Conservation (phyloP, 2,888 invertebrate genomes). For the Ephialtes manifestator region DNA sequence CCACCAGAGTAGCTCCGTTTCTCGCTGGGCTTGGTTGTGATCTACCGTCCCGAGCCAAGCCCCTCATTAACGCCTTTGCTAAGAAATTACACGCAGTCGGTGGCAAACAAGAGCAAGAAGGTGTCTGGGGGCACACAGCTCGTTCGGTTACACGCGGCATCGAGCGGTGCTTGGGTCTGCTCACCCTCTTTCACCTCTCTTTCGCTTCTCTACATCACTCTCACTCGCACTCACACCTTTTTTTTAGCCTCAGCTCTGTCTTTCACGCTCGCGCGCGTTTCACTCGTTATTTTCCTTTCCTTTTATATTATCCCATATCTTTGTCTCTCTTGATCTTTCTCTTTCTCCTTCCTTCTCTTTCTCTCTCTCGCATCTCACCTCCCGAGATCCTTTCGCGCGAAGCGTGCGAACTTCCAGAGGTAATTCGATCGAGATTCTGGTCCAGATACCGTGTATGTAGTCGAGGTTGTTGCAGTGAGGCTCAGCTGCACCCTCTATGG, state of each 20-base stretch:
- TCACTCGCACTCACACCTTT: constrained; percentile 59
- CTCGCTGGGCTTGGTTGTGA: constrained; percentile 75
- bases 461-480: constrained; percentile 41
- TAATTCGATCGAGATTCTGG: constrained; percentile 83
- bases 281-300: constrained; percentile 65
- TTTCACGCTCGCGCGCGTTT: constrained; percentile 66
- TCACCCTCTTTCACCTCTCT: constrained; percentile 26
- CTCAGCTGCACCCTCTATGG: constrained; percentile 34
- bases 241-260: constrained; percentile 57
- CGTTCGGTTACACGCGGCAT: constrained; percentile 78
- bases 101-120: constrained; percentile 85
- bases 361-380: constrained; percentile 37
- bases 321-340: constrained; percentile 49
- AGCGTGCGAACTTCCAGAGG: constrained; percentile 82
- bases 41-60: constrained; percentile 85
- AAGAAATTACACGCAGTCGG: constrained; percentile 85
- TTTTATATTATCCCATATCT: constrained; percentile 53
- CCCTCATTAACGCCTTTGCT: constrained; percentile 86
- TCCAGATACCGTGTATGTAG: constrained; percentile 76
- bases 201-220: constrained; percentile 27
- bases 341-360: constrained; percentile 55
- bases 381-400: constrained; percentile 69
- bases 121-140: constrained; percentile 77
- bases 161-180: constrained; percentile 19
- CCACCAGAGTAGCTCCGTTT: constrained; percentile 63